A percentile compares a stretch with the other conserved stretches of the same genome.
Conservation (phyloP, 2,888 invertebrate genomes). For the Horisme vitalbata region DNA sequence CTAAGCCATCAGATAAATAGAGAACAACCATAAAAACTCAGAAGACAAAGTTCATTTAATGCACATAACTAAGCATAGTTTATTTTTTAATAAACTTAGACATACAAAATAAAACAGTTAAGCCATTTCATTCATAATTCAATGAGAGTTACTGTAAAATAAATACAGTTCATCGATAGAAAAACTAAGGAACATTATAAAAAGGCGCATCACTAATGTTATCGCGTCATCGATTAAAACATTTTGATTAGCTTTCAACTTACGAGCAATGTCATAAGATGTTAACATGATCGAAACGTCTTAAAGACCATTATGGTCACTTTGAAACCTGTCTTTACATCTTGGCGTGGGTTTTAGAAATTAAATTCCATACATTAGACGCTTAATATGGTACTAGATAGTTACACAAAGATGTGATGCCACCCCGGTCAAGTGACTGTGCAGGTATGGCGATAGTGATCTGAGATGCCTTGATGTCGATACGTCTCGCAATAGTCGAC, state of each 20-base stretch:
- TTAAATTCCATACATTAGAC: constrained; percentile 79
- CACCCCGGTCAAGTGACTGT: constrained; percentile 80
- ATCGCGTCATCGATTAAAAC: constrained; percentile 82
- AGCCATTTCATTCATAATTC: constrained; percentile 35
- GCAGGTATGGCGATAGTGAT: constrained; percentile 78
- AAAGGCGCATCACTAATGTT: constrained; percentile 65
- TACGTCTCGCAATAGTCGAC: constrained; percentile 74
- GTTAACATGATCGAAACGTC: constrained; percentile 64
- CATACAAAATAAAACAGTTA: constrained; percentile 24
- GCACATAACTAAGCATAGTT: constrained; percentile 26
- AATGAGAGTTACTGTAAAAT: constrained; percentile 34
- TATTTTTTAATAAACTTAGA: constrained; percentile 21
- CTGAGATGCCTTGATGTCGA: constrained; percentile 71
- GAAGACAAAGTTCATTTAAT: constrained; percentile 13
- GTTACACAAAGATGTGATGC: constrained; percentile 78
- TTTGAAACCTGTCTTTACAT: constrained; percentile 62
- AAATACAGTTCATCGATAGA: constrained; percentile 42
- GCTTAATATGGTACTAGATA: constrained; percentile 76
- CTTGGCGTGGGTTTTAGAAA: constrained; percentile 64
- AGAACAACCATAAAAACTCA: constrained; percentile 21
- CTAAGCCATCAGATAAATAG: constrained; percentile 10
- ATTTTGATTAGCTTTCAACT: constrained; percentile 83
- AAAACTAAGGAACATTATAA: constrained; percentile 36
- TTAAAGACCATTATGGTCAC: constrained; percentile 65
- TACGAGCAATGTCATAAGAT: constrained; percentile 78